These are phyloP conservation scores for Mizuhopecten yessoensis DNA, from an alignment of 1,140 invertebrate species.

Conservation along the genomic window DNA sequence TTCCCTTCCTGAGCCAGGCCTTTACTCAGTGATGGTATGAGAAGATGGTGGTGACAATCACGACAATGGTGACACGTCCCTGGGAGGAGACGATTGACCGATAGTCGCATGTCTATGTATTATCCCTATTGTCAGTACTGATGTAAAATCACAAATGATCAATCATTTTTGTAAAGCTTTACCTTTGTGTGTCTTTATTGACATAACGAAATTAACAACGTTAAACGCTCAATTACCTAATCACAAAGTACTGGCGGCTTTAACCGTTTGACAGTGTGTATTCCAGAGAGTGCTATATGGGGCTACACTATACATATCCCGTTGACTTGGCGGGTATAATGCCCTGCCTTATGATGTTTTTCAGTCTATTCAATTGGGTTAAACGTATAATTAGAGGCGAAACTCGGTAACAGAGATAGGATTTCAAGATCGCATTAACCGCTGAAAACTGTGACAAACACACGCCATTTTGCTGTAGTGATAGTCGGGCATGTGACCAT, in stretches of 20 bases:
- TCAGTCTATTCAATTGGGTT: background rate
- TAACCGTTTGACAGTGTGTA: background rate
- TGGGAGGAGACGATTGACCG: background rate
- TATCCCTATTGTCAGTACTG: background rate
- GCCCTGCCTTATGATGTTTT: background rate
- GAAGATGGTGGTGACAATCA: background rate
- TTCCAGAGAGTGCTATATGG: conserved; percentile 20
- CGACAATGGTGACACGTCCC: background rate
- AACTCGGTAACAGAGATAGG: background rate
- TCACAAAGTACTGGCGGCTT: background rate
- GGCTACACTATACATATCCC: background rate
- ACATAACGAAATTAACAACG: conserved; percentile 8
- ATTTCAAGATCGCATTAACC: background rate
- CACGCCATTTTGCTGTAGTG: background rate
- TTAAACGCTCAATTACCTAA: conserved; percentile 27
- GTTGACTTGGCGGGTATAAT: background rate
- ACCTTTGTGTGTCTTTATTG: background rate
- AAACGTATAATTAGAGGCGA: background rate
- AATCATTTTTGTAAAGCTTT: background rate
- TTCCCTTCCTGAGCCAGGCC: too few species aligned
- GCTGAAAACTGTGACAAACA: background rate
- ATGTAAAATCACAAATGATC: conserved; percentile 29
- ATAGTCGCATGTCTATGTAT: background rate
- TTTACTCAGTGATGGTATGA: background rate
- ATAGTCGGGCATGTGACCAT: background rate